Evolutionary conservation across 2,888 invertebrate genomes (phyloP).

Genomic region (Linyphia triangularis): DNA sequence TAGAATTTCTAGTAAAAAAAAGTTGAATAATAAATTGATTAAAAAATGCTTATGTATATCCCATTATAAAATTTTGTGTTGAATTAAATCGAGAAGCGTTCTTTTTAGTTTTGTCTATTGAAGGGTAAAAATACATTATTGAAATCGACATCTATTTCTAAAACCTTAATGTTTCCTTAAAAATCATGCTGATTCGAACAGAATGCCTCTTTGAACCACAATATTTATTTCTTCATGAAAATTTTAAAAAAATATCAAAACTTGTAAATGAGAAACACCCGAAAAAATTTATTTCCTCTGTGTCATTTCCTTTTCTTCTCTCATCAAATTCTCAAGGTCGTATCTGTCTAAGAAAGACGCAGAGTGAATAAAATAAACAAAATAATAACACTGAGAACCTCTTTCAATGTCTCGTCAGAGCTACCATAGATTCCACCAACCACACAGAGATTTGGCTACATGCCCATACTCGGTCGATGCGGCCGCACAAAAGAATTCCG

Average conservation of each 20-base stretch:
- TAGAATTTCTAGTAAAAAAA: too few species aligned
- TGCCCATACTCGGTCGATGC: slow-evolving; percentile 41
- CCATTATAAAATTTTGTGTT: too few species aligned
- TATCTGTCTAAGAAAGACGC: slow-evolving; percentile 4
- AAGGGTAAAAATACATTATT: too few species aligned
- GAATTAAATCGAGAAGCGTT: too few species aligned
- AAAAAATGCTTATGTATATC: too few species aligned
- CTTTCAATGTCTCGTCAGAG: slow-evolving; percentile 27
- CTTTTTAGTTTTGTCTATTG: too few species aligned
- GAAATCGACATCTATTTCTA: too few species aligned
- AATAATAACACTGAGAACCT: neutral
- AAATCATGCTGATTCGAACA: neutral
- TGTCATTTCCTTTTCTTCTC: neutral
- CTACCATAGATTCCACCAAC: slow-evolving; percentile 8
- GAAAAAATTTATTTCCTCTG: neutral
- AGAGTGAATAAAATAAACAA: slow-evolving; percentile 1
- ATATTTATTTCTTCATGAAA: neutral
- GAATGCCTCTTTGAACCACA: neutral
- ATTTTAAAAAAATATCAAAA: neutral
- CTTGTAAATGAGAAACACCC: slow-evolving; percentile 3
- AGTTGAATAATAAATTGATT: too few species aligned
- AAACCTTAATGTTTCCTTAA: too few species aligned
- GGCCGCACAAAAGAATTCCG: slow-evolving; percentile 17
- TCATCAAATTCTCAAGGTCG: neutral
- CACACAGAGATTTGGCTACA: slow-evolving; percentile 32